Conservation (phyloP, 2,113 vertebrate species). For the Pycnonotus jocosus region DNA sequence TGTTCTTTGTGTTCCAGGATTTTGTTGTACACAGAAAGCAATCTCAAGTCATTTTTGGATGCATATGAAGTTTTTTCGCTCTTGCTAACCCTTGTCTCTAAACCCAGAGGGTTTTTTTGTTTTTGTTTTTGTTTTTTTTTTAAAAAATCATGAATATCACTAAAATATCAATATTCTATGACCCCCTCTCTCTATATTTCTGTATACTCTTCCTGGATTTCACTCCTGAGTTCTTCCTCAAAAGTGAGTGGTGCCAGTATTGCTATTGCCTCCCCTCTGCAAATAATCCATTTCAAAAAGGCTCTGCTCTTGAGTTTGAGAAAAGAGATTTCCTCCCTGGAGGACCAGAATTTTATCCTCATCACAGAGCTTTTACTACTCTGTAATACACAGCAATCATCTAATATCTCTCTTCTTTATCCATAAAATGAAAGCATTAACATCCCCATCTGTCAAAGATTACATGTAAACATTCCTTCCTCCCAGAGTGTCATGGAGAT, state of each 20-base stretch:
- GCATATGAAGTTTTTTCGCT: background rate
- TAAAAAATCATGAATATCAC: background rate
- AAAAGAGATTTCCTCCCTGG: background rate
- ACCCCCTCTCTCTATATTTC: background rate
- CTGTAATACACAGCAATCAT: background rate
- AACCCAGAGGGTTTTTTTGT: no score
- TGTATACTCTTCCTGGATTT: background rate
- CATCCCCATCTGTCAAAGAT: constrained; percentile 13
- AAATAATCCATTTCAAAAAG: background rate
- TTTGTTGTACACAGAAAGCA: background rate
- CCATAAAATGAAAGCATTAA: background rate
- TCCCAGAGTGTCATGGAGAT: background rate
- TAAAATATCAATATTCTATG: background rate
- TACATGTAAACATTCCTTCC: background rate
- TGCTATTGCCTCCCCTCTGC: background rate
- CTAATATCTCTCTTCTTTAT: constrained; percentile 16
- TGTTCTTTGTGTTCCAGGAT: background rate
- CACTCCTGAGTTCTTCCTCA: background rate
- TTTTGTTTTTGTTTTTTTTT: no score
- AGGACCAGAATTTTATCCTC: background rate
- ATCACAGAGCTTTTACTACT: background rate
- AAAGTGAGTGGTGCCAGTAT: background rate
- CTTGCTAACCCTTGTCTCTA: background rate
- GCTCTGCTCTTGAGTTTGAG: background rate
- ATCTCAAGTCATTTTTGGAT: background rate